Evolutionary conservation across 2,113 vertebrate species (phyloP), one percentile per base, ranked within the genome.

Genomic region (Lepisosteus oculatus): DNA sequence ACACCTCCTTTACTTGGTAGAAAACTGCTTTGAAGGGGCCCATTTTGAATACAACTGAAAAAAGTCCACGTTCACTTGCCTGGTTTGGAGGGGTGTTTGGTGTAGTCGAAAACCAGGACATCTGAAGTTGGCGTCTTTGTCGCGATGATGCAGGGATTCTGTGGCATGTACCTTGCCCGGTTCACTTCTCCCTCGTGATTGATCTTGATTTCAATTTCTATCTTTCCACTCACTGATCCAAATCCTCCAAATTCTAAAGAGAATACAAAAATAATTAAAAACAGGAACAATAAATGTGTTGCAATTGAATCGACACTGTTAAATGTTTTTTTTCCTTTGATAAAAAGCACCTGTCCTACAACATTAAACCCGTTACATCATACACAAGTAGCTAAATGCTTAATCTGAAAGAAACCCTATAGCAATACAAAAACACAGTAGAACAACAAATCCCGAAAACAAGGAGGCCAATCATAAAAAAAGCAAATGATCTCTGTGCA

Each of bases 181-280:
- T 98, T 98, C 63, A 98, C 96, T 81, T 98, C 96, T 72, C 96
- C 95, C 81, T 98, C 95, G 0, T 97, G 95, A 83, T 96, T 98
- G 68, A 98, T 98, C 87, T 96, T 98, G 79, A 98, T 94, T 84
- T 97, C 95, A 0, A 92, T 95, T 87, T 98, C 96, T 6, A 97
- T 97, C 83, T 94, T 98, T 45, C 94, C 95, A 69, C 91, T 95
- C 62, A 96, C 95, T 12, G 95, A 97, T 73, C 96, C 95, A 87
- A 98, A 97, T 63, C 94, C 96, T 62, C 93, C 95, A 83, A 97
- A 95, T 83, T 96, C 96, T 98, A 81, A 70, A 78, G 51, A 56
- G 3, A 62, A n/a, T 6, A 70, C 15, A 42, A 61, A 74, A 68
- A 3, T 6, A 15, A 72, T 11, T 55, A 42, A 8, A 67, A 43